A percentile compares a stretch with the other conserved stretches of the same genome.
phyloP scores from a whole-genome alignment of 2,888 invertebrate species.

The Anarsia innoxiella region DNA sequence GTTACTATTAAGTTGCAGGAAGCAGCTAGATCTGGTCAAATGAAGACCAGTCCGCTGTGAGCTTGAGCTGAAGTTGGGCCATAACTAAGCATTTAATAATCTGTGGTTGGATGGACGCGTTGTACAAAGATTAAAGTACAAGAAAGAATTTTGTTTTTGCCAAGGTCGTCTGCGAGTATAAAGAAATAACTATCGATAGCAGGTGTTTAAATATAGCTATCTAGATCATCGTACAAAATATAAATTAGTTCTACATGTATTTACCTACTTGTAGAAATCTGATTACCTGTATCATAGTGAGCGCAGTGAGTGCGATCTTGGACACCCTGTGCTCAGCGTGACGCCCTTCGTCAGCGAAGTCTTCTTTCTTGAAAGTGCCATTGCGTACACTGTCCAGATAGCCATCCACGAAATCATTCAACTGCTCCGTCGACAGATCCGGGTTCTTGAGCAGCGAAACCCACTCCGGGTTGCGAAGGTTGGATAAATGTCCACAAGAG shows the following conservation, averaged over 20 bases:
- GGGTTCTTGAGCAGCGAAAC: slow-evolving; percentile 36
- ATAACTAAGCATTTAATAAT: not conserved
- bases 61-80: not conserved
- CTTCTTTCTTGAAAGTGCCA: slow-evolving; percentile 50
- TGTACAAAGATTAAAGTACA: not conserved
- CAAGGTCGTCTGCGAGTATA: too few species aligned
- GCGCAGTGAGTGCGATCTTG: slow-evolving; percentile 54
- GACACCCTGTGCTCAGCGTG: slow-evolving; percentile 63
- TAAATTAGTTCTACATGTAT: not conserved
- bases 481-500: slow-evolving; percentile 57
- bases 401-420: slow-evolving; percentile 52
- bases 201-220: not conserved
- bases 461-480: slow-evolving; percentile 54
- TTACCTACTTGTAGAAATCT: not conserved
- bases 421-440: slow-evolving; percentile 45
- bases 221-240: not conserved
- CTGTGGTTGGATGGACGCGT: not conserved
- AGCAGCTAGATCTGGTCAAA: too few species aligned
- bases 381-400: slow-evolving; percentile 58
- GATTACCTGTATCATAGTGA: slow-evolving; percentile 52
- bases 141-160: not conserved
- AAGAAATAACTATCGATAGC: not conserved
- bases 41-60: not conserved
- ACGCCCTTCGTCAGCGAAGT: slow-evolving; percentile 62
- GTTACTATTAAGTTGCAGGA: too few species aligned